Conservation (phyloP, 2,113 vertebrate genomes). For the Neotragus pygmaeus region DNA sequence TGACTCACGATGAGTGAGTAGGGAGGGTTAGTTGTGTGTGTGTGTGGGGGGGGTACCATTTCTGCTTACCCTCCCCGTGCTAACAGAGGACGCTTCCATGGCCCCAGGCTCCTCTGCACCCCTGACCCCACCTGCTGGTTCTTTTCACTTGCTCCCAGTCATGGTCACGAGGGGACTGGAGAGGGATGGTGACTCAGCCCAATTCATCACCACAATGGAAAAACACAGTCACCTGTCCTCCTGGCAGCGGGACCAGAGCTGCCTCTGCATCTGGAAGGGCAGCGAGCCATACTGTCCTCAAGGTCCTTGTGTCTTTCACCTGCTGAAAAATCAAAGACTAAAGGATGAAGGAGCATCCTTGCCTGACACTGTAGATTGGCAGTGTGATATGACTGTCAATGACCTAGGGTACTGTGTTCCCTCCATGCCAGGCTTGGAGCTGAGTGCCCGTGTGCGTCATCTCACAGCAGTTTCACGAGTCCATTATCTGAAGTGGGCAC, state of each 20-base stretch:
- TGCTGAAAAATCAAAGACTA: neutral
- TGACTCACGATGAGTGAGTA: neutral
- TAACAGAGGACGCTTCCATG: neutral
- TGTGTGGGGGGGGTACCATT: neutral
- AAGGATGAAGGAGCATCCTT: neutral
- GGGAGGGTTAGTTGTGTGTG: neutral
- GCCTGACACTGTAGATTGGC: neutral
- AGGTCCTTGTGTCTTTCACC: slow-evolving; percentile 60
- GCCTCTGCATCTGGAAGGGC: slow-evolving; percentile 62
- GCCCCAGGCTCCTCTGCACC: neutral
- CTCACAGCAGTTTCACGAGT: neutral
- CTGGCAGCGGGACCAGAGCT: slow-evolving; percentile 32
- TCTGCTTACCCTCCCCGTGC: neutral
- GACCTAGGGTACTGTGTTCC: neutral
- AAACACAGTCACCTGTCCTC: slow-evolving; percentile 72
- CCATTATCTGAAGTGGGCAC: neutral
- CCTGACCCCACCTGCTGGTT: neutral
- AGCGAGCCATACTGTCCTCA: slow-evolving; percentile 24
- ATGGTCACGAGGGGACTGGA: slow-evolving; percentile 53
- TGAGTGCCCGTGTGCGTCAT: neutral
- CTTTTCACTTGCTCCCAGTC: slow-evolving; percentile 48
- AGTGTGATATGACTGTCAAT: accelerated
- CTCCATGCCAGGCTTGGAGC: neutral
- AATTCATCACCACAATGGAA: slow-evolving; percentile 73
- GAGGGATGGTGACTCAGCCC: slow-evolving; percentile 67